phyloP scores from a whole-genome alignment of 1,140 invertebrate genomes.

The Pogonomyrmex californicus region DNA sequence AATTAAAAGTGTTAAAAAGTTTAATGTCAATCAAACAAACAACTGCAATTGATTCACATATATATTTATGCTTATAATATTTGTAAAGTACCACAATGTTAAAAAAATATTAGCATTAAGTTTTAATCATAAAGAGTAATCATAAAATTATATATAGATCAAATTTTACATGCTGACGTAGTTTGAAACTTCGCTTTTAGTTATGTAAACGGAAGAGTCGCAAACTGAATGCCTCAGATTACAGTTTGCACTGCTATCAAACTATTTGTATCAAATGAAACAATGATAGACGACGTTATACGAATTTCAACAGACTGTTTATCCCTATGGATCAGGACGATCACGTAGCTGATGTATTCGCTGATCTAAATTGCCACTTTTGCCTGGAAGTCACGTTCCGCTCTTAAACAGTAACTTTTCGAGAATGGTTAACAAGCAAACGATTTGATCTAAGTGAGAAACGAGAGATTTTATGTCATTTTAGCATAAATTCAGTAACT shows the following conservation, averaged over 20 bases:
- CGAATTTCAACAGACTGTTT: background rate
- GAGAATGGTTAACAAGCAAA: slow-evolving; percentile 55
- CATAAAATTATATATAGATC: background rate
- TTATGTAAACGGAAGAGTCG: slow-evolving; percentile 17
- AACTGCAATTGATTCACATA: background rate
- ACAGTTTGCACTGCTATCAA: background rate
- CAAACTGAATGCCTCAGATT: slow-evolving; percentile 14
- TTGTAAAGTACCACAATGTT: background rate
- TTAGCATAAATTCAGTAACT: slow-evolving; percentile 42
- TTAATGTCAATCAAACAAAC: background rate
- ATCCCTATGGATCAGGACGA: background rate
- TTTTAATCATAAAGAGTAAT: background rate
- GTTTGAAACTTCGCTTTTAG: slow-evolving; percentile 7
- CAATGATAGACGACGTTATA: background rate
- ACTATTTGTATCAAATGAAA: background rate
- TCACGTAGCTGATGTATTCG: background rate
- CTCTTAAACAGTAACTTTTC: slow-evolving; percentile 39
- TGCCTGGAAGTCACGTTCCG: slow-evolving; percentile 18
- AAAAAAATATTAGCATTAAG: background rate
- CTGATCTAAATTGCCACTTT: slow-evolving; percentile 15
- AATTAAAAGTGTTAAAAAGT: background rate
- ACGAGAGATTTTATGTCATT: slow-evolving; percentile 5
- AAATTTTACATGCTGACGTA: background rate
- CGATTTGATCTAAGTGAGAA: background rate
- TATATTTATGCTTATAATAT: background rate